Evolutionary conservation across 37 sponge, comb jelly and placozoan species (phyloP).

Genomic region (Bolinopsis microptera): DNA sequence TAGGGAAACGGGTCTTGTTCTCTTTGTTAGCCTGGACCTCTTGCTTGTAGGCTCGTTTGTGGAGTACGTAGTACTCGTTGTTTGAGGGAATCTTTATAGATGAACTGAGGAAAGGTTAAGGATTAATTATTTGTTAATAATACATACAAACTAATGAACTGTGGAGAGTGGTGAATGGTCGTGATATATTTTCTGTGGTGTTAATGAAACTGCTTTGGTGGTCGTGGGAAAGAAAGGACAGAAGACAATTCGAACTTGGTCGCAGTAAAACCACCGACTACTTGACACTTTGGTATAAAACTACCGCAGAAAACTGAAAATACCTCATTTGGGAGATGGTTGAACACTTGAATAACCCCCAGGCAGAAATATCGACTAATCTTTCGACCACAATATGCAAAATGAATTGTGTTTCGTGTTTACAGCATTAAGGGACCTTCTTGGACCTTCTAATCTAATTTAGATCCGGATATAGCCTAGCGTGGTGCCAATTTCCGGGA

Average conservation of each 20-base stretch:
- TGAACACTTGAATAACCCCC: too few relatives aligned
- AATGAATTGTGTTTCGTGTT: too few relatives aligned
- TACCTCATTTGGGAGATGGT: too few relatives aligned
- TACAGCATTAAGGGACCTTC: too few relatives aligned
- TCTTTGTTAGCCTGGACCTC: conserved; percentile 45
- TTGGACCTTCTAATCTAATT: too few relatives aligned
- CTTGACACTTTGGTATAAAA: too few relatives aligned
- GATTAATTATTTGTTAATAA: neutral
- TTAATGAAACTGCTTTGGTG: neutral
- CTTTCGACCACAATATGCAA: too few relatives aligned
- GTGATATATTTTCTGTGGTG: neutral
- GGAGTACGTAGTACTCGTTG: conserved; percentile 53
- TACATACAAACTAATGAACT: neutral
- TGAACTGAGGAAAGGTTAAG: conserved; percentile 17
- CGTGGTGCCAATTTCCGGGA: too few relatives aligned
- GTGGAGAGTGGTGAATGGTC: neutral
- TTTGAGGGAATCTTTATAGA: conserved; percentile 63
- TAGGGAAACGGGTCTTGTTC: conserved; percentile 55
- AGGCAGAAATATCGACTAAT: too few relatives aligned
- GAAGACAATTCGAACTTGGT: neutral
- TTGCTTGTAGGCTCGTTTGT: conserved; percentile 23
- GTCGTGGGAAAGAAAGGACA: neutral
- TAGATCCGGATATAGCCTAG: too few relatives aligned
- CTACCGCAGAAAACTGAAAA: too few relatives aligned
- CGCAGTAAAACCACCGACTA: neutral